Evolutionary conservation across 2,797 vertebrate species (phyloP).

Genomic region (Propithecus deckenii): DNA sequence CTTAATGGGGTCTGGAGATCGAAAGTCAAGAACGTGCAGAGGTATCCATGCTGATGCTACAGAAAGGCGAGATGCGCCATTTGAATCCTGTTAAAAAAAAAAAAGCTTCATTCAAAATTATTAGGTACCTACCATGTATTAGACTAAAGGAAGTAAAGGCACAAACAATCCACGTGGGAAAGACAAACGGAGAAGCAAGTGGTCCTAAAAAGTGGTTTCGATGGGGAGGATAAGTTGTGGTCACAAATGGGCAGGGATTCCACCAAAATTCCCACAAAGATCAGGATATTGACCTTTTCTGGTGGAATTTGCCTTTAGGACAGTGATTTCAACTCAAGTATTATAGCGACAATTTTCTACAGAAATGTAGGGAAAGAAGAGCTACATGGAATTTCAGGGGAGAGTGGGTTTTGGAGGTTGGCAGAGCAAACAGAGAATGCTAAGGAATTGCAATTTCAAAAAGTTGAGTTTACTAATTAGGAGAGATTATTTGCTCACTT

Average conservation of each 20-base stretch:
- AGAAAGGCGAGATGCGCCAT: neutral
- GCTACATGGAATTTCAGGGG: neutral
- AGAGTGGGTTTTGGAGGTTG: neutral
- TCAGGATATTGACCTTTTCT: neutral
- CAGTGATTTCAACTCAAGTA: neutral
- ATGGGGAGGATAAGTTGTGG: neutral
- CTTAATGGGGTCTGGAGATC: neutral
- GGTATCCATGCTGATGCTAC: neutral
- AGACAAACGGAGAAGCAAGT: neutral
- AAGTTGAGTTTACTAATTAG: neutral
- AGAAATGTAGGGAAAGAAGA: neutral
- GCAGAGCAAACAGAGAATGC: neutral
- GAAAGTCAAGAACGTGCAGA: neutral
- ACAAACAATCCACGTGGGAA: neutral
- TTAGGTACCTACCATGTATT: neutral
- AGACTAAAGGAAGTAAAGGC: neutral
- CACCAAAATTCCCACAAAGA: neutral
- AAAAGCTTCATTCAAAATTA: neutral
- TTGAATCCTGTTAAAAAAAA: slow-evolving; percentile 6
- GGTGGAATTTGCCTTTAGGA: neutral
- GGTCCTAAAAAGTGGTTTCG: neutral
- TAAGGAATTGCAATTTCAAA: neutral
- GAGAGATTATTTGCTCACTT: neutral
- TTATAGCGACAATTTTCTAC: neutral
- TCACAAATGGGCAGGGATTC: neutral